These are phyloP conservation scores for Drosophila ercepeae DNA, from an alignment of 1,140 invertebrate species.

Conservation along the genomic window DNA sequence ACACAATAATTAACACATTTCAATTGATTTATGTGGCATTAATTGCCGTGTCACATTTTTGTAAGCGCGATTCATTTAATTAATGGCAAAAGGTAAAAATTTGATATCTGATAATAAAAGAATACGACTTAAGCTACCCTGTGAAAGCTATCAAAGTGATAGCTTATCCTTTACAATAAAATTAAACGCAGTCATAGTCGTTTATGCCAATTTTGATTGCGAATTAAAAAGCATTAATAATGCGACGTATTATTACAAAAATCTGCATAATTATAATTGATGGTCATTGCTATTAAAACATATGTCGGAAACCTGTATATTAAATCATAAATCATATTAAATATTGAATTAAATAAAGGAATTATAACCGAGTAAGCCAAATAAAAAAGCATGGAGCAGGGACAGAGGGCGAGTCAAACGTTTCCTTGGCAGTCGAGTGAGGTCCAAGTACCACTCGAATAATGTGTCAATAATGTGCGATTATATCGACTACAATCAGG, in stretches of 20 bases:
- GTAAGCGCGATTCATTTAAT: conserved; percentile 60
- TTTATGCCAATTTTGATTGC: neutral
- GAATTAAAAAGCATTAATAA: neutral
- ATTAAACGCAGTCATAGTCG: neutral
- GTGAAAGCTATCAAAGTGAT: neutral
- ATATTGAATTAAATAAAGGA: conserved; percentile 32
- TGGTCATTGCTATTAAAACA: conserved; percentile 25
- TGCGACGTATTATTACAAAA: neutral
- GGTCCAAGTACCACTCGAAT: conserved; percentile 54
- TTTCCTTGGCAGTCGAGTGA: conserved; percentile 17
- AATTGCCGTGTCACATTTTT: conserved; percentile 44
- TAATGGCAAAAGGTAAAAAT: conserved; percentile 49
- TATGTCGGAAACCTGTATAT: conserved; percentile 35
- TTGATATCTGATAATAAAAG: neutral
- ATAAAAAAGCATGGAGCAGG: neutral
- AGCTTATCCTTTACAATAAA: neutral
- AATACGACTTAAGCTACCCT: conserved; percentile 22
- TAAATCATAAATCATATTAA: conserved; percentile 31
- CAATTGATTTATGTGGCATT: conserved; percentile 67
- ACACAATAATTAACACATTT: conserved; percentile 59
- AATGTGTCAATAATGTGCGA: conserved; percentile 74
- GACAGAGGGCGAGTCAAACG: neutral
- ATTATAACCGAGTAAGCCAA: neutral
- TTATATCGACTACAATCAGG: conserved; percentile 65
- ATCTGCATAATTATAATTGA: conserved; percentile 48